Percentiles rank a stretch among this genome's conserved stretches.
Evolutionary conservation across 2,113 vertebrate species (phyloP).

Genomic region (Poeciliopsis occidentalis): DNA sequence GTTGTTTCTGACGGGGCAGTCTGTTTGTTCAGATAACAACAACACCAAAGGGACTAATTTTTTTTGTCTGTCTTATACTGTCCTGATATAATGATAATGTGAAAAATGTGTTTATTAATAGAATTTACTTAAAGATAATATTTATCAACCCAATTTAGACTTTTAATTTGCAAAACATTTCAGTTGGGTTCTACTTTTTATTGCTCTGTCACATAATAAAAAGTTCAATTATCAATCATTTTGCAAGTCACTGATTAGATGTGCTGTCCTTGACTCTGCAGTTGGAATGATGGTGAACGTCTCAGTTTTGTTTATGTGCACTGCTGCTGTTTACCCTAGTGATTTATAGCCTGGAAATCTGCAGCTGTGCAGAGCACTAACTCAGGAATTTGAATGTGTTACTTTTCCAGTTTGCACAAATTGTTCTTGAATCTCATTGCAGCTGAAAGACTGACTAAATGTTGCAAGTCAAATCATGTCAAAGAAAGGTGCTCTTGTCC

Average conservation of each 20-base stretch:
- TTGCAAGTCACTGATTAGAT: background rate
- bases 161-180: background rate
- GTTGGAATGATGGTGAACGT: background rate
- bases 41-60: too few relatives aligned
- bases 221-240: background rate
- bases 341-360: slow-evolving; percentile 62
- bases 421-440: slow-evolving; percentile 61
- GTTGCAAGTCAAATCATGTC: slow-evolving; percentile 6
- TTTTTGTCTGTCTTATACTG: too few relatives aligned
- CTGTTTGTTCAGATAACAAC: too few relatives aligned
- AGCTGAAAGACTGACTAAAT: slow-evolving; percentile 54
- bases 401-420: slow-evolving; percentile 62
- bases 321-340: slow-evolving; percentile 60
- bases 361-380: slow-evolving; percentile 68
- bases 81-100: too few relatives aligned
- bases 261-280: slow-evolving; percentile 18
- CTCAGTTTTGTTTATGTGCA: slow-evolving; percentile 57
- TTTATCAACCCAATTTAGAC: background rate
- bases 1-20: too few relatives aligned
- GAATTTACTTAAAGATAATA: background rate
- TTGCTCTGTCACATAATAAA: background rate
- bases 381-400: slow-evolving; percentile 67
- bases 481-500: slow-evolving; percentile 23
- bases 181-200: background rate
- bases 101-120: too few relatives aligned